Conservation (phyloP, 1,140 invertebrate species). For the Anagrus nilaparvatae region DNA sequence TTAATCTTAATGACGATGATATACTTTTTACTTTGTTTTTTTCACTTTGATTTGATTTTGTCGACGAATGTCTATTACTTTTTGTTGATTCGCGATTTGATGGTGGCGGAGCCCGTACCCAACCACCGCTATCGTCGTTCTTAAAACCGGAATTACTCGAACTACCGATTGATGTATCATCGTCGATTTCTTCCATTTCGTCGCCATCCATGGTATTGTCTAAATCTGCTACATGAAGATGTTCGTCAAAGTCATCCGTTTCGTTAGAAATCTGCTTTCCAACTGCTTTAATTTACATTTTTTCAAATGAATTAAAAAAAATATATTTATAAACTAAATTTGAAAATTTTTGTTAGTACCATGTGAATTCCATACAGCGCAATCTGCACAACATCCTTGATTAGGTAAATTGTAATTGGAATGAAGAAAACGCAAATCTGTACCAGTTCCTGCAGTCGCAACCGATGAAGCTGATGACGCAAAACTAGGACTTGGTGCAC, state of each 20-base stretch:
- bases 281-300: neutral
- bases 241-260: slow-evolving; percentile 14
- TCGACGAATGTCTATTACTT: neutral
- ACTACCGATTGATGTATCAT: slow-evolving; percentile 27
- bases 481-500: slow-evolving; percentile 14
- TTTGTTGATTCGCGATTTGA: neutral
- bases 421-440: slow-evolving; percentile 27
- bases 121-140: slow-evolving; percentile 20
- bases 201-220: slow-evolving; percentile 16
- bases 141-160: slow-evolving; percentile 23
- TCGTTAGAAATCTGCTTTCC: slow-evolving; percentile 6
- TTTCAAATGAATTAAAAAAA: slow-evolving; percentile 3
- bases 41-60: neutral
- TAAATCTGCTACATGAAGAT: slow-evolving; percentile 17
- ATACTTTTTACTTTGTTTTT: slow-evolving; percentile 15
- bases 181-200: slow-evolving; percentile 21
- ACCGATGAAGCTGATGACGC: slow-evolving; percentile 4
- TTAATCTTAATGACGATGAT: slow-evolving; percentile 9
- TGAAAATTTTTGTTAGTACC: too few relatives aligned
- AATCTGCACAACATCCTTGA: slow-evolving; percentile 37
- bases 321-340: too few relatives aligned
- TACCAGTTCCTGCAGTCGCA: slow-evolving; percentile 10
- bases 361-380: slow-evolving; percentile 37
- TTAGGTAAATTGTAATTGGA: slow-evolving; percentile 35
- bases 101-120: slow-evolving; percentile 15